phyloP scores from a whole-genome alignment of 92 coral and sea anemone genomes.

The Porites divaricata region DNA sequence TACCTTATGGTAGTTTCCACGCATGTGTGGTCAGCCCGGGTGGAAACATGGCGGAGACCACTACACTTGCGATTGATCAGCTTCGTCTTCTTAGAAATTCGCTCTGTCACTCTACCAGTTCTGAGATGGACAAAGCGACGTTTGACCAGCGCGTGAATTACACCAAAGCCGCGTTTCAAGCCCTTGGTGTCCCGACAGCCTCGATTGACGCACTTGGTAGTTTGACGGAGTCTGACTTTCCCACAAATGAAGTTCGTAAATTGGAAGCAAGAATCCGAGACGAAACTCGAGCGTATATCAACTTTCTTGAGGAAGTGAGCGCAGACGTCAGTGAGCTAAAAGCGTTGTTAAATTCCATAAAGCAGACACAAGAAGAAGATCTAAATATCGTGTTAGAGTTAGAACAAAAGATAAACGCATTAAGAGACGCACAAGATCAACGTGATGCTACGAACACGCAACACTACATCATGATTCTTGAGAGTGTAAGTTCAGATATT shows the following conservation, averaged over 20 bases:
- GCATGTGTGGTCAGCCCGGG: constrained; percentile 26
- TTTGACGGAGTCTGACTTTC: constrained; percentile 49
- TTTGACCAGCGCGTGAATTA: constrained; percentile 32
- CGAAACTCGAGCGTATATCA: constrained; percentile 3
- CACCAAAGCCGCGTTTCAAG: constrained; percentile 51
- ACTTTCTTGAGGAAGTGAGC: constrained; percentile 3
- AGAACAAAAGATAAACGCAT: not conserved
- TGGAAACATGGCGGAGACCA: constrained; percentile 43
- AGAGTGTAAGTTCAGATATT: not conserved
- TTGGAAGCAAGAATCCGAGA: constrained; percentile 6
- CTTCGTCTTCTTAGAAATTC: constrained; percentile 46
- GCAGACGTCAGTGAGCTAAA: constrained; percentile 5
- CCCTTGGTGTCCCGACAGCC: constrained; percentile 26
- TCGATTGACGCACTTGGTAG: constrained; percentile 30
- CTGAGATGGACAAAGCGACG: constrained; percentile 31
- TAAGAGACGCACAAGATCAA: not conserved
- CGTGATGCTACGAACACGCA: not conserved
- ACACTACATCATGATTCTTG: too few relatives aligned
- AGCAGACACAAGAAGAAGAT: not conserved
- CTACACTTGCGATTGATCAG: constrained; percentile 57
- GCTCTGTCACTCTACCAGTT: constrained; percentile 33
- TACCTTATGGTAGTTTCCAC: constrained; percentile 28
- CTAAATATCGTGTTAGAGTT: not conserved
- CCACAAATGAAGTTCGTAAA: constrained; percentile 24
- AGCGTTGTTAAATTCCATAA: not conserved